Base-by-base conservation (phyloP, 2,113 vertebrate species). In the Panthera tigris region DNA sequence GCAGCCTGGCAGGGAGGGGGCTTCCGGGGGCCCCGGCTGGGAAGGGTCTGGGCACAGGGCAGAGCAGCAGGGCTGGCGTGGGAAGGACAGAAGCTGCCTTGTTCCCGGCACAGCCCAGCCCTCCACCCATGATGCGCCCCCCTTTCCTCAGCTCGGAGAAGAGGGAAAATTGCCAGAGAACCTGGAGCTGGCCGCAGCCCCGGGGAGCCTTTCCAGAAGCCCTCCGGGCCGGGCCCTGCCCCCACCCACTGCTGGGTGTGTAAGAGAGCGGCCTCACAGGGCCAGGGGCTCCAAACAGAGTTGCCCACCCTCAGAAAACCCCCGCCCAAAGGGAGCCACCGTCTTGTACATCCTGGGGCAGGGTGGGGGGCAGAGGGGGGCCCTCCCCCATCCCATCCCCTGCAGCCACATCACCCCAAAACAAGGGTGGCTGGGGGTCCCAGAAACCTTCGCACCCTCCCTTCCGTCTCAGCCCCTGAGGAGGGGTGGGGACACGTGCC, bases 71-170 rank as follows among this genome's bases (percentile, higher is more conserved):
- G 13, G 68, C 79, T 1, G 19, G 90, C 2, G 10, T 15, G 18
- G 45, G 69, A 52, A 95, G 83, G 92, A 97, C 96, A 97, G 94
- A 96, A 50, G 95, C 86, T 0, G 76, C 92, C 94, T 97, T 96
- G 94, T 98, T 81, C 82, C n/a, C 0, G 8, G 31, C 65, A 19
- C 63, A 14, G 92, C 65, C 79, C 1, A n/a, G 91, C n/a, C 8
- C 8, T 7, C 65, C n/a, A 19, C 82, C 83, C 41, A 0, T 12
- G 71, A 23, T 6, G 0, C 0, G 6, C 66, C 81, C 88, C 68
- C 68, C 52, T 93, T 68, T 15, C 33, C 63, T 86, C 21, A 16
- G 84, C 92, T 78, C 16, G 0, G 19, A 88, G 31, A 19, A 33
- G 50, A 7, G 41, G 23, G 68, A 36, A 61, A 33, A 31, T 11